Conservation (phyloP, 2,888 invertebrate species). For the Marasmarcha lunaedactyla region DNA sequence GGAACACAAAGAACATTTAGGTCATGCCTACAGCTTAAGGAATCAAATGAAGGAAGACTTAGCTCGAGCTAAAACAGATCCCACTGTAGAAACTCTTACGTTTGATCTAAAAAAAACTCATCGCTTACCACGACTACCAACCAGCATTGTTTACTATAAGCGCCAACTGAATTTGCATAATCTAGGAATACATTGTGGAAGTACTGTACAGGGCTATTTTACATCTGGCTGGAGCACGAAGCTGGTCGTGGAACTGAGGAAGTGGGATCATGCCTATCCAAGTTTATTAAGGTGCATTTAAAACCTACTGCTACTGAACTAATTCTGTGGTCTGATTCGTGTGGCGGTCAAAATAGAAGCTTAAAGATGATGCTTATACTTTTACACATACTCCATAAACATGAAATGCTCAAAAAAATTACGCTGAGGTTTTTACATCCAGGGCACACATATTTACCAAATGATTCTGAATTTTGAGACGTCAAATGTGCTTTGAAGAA, state of each 20-base stretch:
- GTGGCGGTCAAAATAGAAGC: conserved; percentile 18
- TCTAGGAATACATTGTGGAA: conserved; percentile 18
- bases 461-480: conserved; percentile 12
- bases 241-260: conserved; percentile 20
- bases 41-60: conserved; percentile 13
- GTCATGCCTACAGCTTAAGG: conserved; percentile 8
- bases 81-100: conserved; percentile 8
- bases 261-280: conserved; percentile 15
- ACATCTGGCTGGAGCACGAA: conserved; percentile 19
- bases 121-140: conserved; percentile 16
- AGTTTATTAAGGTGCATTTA: conserved; percentile 6
- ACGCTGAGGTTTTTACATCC: conserved; percentile 11
- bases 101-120: conserved; percentile 18
- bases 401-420: conserved; percentile 8
- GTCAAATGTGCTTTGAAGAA: conserved; percentile 11
- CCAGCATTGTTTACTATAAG: conserved; percentile 20
- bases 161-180: conserved; percentile 20
- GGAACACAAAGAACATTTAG: conserved; percentile 11
- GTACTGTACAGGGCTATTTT: conserved; percentile 14
- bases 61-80: conserved; percentile 5
- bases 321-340: conserved; percentile 19
- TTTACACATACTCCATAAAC: conserved; percentile 5
- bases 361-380: conserved; percentile 12
- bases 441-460: conserved; percentile 12
- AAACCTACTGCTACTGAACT: conserved; percentile 10